These are phyloP conservation scores for Leptogaster cylindrica DNA, from an alignment of 2,888 invertebrate species.

Conservation along the genomic window DNA sequence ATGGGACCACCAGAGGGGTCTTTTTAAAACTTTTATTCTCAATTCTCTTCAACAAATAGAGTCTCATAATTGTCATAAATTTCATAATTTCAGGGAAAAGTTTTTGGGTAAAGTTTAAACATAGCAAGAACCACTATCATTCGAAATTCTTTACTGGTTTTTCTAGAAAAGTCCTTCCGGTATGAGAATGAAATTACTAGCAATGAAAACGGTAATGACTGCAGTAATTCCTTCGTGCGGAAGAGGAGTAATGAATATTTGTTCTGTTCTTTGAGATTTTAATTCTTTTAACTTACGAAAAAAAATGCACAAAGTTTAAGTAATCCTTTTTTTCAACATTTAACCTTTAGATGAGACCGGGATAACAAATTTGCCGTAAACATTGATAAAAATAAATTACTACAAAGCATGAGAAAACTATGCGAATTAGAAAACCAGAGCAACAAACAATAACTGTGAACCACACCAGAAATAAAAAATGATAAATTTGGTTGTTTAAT, in stretches of 20 bases:
- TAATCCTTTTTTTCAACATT: too few relatives aligned
- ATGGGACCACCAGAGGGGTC: not conserved
- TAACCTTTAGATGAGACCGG: too few relatives aligned
- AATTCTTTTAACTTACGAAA: slow-evolving; percentile 15
- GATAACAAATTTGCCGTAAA: too few relatives aligned
- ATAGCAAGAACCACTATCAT: slow-evolving; percentile 4
- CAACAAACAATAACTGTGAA: too few relatives aligned
- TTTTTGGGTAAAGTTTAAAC: slow-evolving; percentile 26
- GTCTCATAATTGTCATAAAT: slow-evolving; percentile 37
- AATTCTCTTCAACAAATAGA: slow-evolving; percentile 26
- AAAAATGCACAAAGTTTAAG: too few relatives aligned
- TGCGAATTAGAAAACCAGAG: too few relatives aligned
- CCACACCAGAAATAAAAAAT: too few relatives aligned
- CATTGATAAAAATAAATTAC: too few relatives aligned
- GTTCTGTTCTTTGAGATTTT: slow-evolving; percentile 14
- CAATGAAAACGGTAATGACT: slow-evolving; percentile 31
- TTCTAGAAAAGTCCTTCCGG: not conserved
- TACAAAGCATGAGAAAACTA: too few relatives aligned
- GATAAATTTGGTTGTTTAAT: too few relatives aligned
- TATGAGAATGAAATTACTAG: slow-evolving; percentile 4
- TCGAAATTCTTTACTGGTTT: slow-evolving; percentile 6
- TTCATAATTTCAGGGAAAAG: slow-evolving; percentile 24
- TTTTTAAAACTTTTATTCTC: slow-evolving; percentile 14
- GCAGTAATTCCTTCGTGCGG: slow-evolving; percentile 19
- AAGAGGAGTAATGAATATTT: slow-evolving; percentile 17